phyloP scores from a whole-genome alignment of 1,140 invertebrate genomes.

The Rhopalosiphum maidis region DNA sequence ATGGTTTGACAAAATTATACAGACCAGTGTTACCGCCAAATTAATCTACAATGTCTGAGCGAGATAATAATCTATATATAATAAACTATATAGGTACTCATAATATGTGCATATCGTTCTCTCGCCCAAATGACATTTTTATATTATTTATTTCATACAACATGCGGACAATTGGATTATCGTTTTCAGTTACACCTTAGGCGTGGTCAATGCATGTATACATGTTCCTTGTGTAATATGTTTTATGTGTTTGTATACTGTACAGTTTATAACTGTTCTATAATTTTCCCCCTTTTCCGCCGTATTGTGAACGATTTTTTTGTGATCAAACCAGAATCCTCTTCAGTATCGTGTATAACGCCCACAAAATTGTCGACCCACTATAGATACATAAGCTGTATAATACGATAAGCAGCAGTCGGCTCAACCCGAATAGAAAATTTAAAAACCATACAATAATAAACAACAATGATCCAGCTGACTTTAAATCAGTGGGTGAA shows the following conservation, averaged over 20 bases:
- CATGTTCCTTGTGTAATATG: neutral
- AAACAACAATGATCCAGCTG: slow-evolving; percentile 34
- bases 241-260: neutral
- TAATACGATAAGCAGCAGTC: neutral
- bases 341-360: slow-evolving; percentile 12
- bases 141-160: slow-evolving; percentile 27
- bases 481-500: slow-evolving; percentile 49
- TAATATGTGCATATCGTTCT: neutral
- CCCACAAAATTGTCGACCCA: slow-evolving; percentile 41
- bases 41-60: neutral
- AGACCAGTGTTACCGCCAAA: neutral
- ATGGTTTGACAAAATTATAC: slow-evolving; percentile 31
- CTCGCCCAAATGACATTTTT: slow-evolving; percentile 20
- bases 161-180: slow-evolving; percentile 24
- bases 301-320: neutral
- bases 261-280: neutral
- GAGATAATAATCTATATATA: slow-evolving; percentile 23
- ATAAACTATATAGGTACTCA: neutral
- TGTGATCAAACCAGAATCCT: slow-evolving; percentile 11
- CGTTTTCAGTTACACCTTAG: slow-evolving; percentile 36
- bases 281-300: slow-evolving; percentile 25
- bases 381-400: slow-evolving; percentile 5
- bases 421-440: neutral
- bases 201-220: neutral
- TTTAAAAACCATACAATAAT: slow-evolving; percentile 22